These are phyloP conservation scores for Mirounga angustirostris DNA, from an alignment of 2,113 vertebrate species.

Conservation along the genomic window DNA sequence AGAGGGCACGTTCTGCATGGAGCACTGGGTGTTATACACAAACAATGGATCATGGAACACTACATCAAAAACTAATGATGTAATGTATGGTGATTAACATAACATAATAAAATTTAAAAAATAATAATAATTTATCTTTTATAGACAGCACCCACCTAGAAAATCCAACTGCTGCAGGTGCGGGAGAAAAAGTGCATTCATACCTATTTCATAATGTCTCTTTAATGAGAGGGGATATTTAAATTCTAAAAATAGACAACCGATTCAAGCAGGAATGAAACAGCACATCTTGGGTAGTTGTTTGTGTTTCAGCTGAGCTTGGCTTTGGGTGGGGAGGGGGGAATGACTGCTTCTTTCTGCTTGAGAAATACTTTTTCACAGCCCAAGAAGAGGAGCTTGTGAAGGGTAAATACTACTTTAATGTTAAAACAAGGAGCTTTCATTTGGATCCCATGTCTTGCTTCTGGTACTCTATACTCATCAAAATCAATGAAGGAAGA, in stretches of 20 bases:
- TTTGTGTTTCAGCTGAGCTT: background rate
- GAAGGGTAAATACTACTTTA: background rate
- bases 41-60: too few species aligned
- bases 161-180: background rate
- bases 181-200: background rate
- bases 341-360: background rate
- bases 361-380: background rate
- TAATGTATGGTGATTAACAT: too few species aligned
- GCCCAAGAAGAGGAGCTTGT: background rate
- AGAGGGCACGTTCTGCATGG: too few species aligned
- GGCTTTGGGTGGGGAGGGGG: background rate
- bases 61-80: too few species aligned
- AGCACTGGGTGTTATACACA: too few species aligned
- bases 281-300: background rate
- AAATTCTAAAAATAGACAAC: constrained; percentile 38
- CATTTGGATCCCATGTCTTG: background rate
- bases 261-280: constrained; percentile 2
- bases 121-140: background rate
- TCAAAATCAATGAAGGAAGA: background rate
- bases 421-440: background rate
- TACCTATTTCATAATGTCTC: background rate
- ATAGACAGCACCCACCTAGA: background rate
- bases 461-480: background rate
- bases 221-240: constrained; percentile 43
- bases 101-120: too few species aligned